Conservation (phyloP, 2,797 vertebrate genomes). For the Pampus argenteus region DNA sequence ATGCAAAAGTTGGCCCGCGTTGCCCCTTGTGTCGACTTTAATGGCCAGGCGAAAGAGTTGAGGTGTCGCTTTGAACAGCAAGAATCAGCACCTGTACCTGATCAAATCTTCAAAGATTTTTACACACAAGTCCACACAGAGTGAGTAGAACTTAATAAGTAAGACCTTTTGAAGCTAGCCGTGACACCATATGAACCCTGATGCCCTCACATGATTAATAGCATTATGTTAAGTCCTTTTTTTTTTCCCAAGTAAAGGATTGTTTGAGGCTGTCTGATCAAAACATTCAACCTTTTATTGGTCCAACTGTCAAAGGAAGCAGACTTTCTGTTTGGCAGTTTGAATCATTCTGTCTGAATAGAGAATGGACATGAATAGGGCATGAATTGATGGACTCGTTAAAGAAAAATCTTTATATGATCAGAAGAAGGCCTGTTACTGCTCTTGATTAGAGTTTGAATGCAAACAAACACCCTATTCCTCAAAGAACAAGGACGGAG, state of each 20-base stretch:
- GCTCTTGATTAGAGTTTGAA: constrained; percentile 54
- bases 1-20: constrained; percentile 73
- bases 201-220: constrained; percentile 83
- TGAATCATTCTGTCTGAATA: constrained; percentile 41
- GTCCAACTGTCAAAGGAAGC: constrained; percentile 66
- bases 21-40: constrained; percentile 73
- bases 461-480: constrained; percentile 74
- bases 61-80: constrained; percentile 83
- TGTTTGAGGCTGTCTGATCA: constrained; percentile 83
- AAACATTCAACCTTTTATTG: constrained; percentile 77
- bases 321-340: constrained; percentile 53
- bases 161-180: constrained; percentile 82
- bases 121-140: constrained; percentile 68
- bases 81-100: constrained; percentile 79
- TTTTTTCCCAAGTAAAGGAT: constrained; percentile 57
- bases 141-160: constrained; percentile 84
- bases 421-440: constrained; percentile 58
- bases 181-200: constrained; percentile 78
- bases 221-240: constrained; percentile 68
- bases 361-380: constrained; percentile 44
- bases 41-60: constrained; percentile 73
- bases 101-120: constrained; percentile 85
- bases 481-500: constrained; percentile 23
- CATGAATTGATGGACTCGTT: constrained; percentile 67
- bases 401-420: constrained; percentile 51